Evolutionary conservation across 2,797 vertebrate species (phyloP).

Genomic region (Lutjanus campechanus): DNA sequence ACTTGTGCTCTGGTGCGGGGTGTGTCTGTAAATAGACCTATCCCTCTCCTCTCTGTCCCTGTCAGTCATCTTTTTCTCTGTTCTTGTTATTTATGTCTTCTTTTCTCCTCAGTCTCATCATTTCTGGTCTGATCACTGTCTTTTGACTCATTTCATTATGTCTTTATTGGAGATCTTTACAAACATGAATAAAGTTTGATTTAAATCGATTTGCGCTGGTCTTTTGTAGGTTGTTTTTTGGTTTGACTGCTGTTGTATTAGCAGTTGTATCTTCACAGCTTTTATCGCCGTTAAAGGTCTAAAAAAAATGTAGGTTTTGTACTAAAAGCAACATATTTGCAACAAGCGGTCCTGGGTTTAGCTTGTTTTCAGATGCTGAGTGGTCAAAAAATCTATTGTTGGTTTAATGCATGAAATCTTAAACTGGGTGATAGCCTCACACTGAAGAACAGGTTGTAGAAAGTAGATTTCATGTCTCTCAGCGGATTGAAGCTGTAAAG

Average conservation of each 20-base stretch:
- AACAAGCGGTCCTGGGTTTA: too few species aligned
- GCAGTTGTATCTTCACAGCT: too few species aligned
- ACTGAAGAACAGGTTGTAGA: too few species aligned
- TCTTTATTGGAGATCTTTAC: conserved; percentile 64
- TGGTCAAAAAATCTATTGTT: too few species aligned
- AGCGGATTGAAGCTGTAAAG: background rate
- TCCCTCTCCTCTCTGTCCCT: conserved; percentile 19
- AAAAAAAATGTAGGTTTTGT: too few species aligned
- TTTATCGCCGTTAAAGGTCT: background rate
- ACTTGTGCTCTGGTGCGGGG: conserved; percentile 23
- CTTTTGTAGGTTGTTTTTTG: background rate
- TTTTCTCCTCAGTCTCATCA: conserved; percentile 17
- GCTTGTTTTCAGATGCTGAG: too few species aligned
- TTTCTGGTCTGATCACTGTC: conserved; percentile 52
- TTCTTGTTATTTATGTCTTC: conserved; percentile 62
- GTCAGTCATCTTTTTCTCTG: conserved; percentile 23
- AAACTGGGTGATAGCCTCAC: too few species aligned
- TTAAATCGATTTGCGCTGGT: conserved; percentile 52
- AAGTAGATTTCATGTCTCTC: too few species aligned
- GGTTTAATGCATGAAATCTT: too few species aligned
- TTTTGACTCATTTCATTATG: conserved; percentile 54
- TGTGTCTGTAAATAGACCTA: conserved; percentile 52
- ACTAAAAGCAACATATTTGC: too few species aligned
- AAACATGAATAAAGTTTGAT: conserved; percentile 78
- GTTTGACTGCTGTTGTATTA: background rate